Percentiles rank a stretch among this genome's conserved stretches.
Evolutionary conservation across 1,140 invertebrate genomes (phyloP).

Genomic region (Tetraneura akinire): DNA sequence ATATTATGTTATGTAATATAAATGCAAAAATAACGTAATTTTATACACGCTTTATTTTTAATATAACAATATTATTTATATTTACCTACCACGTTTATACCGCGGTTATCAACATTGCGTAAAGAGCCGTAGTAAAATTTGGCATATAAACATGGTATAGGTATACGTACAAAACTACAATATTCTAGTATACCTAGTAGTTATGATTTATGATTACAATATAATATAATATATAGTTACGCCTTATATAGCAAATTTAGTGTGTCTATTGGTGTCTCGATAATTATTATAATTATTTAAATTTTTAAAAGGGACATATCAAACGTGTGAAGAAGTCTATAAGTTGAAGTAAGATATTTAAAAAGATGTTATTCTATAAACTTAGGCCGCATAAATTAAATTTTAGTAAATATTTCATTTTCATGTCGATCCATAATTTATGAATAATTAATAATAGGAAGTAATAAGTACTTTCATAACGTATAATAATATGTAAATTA

Average conservation of each 20-base stretch:
- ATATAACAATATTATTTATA: background rate
- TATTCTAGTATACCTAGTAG: no score
- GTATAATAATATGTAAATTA: background rate
- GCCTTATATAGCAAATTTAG: background rate
- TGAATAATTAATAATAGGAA: background rate
- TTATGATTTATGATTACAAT: no score
- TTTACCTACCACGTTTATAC: no score
- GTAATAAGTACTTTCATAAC: background rate
- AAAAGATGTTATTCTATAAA: no score
- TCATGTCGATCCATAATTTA: background rate
- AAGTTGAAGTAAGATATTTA: no score
- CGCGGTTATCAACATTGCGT: no score
- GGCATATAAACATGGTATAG: no score
- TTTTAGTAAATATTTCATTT: background rate
- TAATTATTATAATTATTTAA: no score
- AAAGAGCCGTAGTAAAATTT: no score
- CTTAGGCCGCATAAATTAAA: no score
- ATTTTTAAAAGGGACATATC: no score
- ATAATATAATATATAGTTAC: background rate
- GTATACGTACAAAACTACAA: background rate
- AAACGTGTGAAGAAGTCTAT: no score
- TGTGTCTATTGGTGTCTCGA: constrained; percentile 8
- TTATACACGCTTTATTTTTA: background rate
- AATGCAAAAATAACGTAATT: constrained; percentile 11
- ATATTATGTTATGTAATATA: background rate